Conservation (phyloP, 2,113 vertebrate species). For the Pseudorectes ferrugineus region DNA sequence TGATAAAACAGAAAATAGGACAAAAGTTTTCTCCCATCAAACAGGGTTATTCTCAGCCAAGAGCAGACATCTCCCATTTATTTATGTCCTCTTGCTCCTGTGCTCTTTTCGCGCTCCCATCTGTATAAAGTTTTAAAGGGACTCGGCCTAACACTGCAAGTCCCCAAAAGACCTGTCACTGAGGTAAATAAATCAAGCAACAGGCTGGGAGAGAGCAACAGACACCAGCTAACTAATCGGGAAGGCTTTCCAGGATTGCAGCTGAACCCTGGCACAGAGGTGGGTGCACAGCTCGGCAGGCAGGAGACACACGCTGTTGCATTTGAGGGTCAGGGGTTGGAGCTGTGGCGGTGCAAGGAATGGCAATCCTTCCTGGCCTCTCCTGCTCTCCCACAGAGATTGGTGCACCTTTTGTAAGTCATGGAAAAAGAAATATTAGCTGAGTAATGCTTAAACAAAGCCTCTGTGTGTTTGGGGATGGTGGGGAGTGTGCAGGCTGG, state of each 20-base stretch:
- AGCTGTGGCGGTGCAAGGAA: fast-evolving
- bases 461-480: background rate
- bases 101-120: background rate
- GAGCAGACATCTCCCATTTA: background rate
- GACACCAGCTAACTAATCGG: background rate
- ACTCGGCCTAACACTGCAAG: background rate
- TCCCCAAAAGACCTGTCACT: background rate
- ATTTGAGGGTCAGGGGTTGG: background rate
- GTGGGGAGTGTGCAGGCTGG: background rate
- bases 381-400: background rate
- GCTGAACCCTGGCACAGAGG: fast-evolving
- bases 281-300: fast-evolving
- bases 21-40: background rate
- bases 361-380: background rate
- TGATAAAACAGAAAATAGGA: conserved; percentile 26
- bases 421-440: background rate
- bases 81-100: background rate
- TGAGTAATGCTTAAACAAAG: background rate
- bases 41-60: background rate
- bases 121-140: background rate
- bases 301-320: fast-evolving
- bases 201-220: background rate
- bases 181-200: background rate
- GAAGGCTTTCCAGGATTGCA: background rate
- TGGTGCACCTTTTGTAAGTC: background rate